phyloP scores from a whole-genome alignment of 92 coral and sea anemone species.

The Palythoa grandis region DNA sequence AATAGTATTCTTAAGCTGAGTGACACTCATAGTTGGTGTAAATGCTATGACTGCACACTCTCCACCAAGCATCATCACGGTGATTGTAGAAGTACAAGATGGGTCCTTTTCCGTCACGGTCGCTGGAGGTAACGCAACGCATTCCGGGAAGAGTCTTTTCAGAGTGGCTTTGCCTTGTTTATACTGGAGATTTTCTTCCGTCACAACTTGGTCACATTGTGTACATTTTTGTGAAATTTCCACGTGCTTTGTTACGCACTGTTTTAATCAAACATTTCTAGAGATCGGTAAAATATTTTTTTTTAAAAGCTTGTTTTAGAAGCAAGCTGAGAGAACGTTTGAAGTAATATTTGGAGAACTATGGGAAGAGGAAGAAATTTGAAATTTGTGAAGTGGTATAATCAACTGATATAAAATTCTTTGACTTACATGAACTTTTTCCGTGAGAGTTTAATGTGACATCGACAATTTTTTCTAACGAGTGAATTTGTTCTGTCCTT shows the following conservation, averaged over 20 bases:
- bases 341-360: not conserved
- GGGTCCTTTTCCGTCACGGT: slow-evolving; percentile 33
- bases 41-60: slow-evolving; percentile 78
- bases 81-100: slow-evolving; percentile 51
- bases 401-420: too few species aligned
- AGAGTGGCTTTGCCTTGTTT: slow-evolving; percentile 67
- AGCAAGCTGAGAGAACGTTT: not conserved
- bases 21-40: slow-evolving; percentile 65
- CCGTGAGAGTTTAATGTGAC: too few species aligned
- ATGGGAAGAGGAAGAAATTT: not conserved
- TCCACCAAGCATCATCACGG: slow-evolving; percentile 88
- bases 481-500: too few species aligned
- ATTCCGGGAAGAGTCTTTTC: slow-evolving; percentile 81
- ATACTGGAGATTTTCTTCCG: slow-evolving; percentile 61
- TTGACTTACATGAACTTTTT: too few species aligned
- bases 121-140: slow-evolving; percentile 50
- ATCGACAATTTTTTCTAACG: too few species aligned
- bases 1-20: slow-evolving; percentile 56
- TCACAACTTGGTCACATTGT: slow-evolving; percentile 66
- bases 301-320: not conserved
- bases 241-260: slow-evolving; percentile 84
- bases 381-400: not conserved
- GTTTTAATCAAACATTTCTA: not conserved
- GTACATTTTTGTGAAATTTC: slow-evolving; percentile 65
- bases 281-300: not conserved